These are phyloP conservation scores for Cyanoramphus novaezelandiae DNA, from an alignment of 2,113 vertebrate species.

Conservation along the genomic window DNA sequence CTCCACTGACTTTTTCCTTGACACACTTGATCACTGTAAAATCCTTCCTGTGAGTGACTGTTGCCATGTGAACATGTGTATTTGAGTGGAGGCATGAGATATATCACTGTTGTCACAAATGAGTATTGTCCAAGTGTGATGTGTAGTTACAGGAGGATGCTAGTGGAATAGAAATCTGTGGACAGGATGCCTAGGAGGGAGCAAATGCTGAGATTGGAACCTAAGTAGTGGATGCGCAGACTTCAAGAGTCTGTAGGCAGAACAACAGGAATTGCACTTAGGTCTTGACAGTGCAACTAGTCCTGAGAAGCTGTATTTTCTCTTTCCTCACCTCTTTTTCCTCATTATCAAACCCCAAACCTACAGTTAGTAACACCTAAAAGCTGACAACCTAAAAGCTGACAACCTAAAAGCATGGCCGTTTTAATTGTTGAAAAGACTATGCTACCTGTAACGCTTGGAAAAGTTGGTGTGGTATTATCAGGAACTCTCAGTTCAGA, in stretches of 20 bases:
- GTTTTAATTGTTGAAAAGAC: neutral
- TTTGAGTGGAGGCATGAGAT: constrained; percentile 4
- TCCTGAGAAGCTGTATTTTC: neutral
- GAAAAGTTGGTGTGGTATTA: neutral
- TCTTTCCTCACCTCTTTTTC: neutral
- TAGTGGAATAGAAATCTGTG: neutral
- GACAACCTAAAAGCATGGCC: neutral
- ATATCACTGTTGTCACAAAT: neutral
- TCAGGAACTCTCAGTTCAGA: neutral
- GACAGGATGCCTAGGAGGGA: neutral
- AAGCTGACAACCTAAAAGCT: neutral
- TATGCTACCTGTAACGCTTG: neutral
- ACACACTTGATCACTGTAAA: neutral
- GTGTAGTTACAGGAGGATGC: neutral
- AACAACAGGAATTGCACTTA: neutral
- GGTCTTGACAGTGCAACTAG: neutral
- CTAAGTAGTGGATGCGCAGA: neutral
- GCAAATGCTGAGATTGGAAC: neutral
- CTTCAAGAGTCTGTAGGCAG: neutral
- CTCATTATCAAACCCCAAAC: neutral
- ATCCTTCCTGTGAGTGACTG: neutral
- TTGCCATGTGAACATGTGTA: neutral
- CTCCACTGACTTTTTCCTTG: neutral
- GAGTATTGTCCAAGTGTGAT: neutral
- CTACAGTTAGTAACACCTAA: neutral